Evolutionary conservation across 2,113 vertebrate species (phyloP), one percentile per base, ranked within the genome.

Genomic region (Nothoprocta pentlandii): DNA sequence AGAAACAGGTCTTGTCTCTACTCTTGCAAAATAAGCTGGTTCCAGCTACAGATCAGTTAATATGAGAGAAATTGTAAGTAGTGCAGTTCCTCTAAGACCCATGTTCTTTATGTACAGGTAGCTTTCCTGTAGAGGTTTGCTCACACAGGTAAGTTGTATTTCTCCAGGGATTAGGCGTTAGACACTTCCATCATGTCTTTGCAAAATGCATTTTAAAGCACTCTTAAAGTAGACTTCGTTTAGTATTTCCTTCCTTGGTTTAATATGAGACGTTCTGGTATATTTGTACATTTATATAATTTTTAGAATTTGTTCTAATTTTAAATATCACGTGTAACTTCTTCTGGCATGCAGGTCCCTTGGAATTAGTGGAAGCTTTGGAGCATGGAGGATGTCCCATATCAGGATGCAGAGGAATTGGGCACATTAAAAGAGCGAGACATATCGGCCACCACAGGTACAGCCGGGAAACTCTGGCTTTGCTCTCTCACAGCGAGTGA

Each of bases 401-500:
- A 42, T 97, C 97, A 42, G 98, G 98, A 68, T 99, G 98, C 95
- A 98, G 97, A 94, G 98, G 98, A 49, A 66, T 98, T 80, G 98
- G 98, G 51, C 98, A 99, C 79, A 98, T 98, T 89, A 99, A 99
- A 97, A 98, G 97, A 94, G 98, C 98, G 5, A 98, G 98, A 84
- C 98, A 98, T 74, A 97, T 98, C 1, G 98, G 98, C 63, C 98
- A 98, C 90, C 98, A 98, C 89, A 99, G 98, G 98, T 99, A 98
- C 25, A 93, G 34, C 58, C 92, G 3, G 74, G n/a, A 44, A 84
- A 67, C 39, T 61, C 30, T 23, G 41, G 11, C 64, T 91, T 58
- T 49, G 34, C 78, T 83, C 30, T 74, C 90, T 78, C 39, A 51
- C 0, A 3, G 74, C 61, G 28, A 84, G n/a, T 41, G 49, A 59